phyloP scores from a whole-genome alignment of 1,140 invertebrate genomes.

The Lepidurus packardi region DNA sequence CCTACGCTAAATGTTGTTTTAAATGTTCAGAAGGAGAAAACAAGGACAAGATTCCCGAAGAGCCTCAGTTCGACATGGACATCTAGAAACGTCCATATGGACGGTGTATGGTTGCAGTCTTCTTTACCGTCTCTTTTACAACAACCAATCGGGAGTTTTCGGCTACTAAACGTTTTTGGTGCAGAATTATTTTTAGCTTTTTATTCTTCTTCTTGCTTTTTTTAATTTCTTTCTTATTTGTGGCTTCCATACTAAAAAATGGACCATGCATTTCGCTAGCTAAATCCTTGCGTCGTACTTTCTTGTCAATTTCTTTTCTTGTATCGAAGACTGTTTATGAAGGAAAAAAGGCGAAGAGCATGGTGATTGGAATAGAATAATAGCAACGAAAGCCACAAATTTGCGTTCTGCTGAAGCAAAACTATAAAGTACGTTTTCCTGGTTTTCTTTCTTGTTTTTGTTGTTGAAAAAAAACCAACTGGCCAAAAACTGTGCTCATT shows the following conservation, averaged over 20 bases:
- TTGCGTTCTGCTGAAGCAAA: background rate
- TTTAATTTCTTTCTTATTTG: background rate
- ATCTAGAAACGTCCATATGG: constrained; percentile 6
- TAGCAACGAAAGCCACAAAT: constrained; percentile 21
- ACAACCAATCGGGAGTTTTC: background rate
- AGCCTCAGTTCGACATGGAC: constrained; percentile 34
- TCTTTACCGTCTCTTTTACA: background rate
- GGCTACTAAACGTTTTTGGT: background rate
- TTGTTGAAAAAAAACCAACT: background rate
- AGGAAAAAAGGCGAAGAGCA: background rate
- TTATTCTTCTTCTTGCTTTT: background rate
- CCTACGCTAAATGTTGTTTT: constrained; percentile 5
- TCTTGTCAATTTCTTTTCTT: background rate
- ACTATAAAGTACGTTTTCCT: background rate
- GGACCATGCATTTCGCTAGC: background rate
- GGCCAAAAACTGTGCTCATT: constrained; percentile 19
- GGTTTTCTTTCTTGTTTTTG: background rate
- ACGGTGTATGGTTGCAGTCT: background rate
- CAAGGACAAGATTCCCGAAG: constrained; percentile 33
- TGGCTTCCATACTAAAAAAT: background rate
- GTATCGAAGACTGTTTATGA: background rate
- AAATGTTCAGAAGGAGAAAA: background rate
- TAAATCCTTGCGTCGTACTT: background rate
- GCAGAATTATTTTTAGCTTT: background rate
- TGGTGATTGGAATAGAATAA: background rate